Base-by-base conservation (phyloP, 64 coral and sea anemone genomes). In the Montipora foliosa region DNA sequence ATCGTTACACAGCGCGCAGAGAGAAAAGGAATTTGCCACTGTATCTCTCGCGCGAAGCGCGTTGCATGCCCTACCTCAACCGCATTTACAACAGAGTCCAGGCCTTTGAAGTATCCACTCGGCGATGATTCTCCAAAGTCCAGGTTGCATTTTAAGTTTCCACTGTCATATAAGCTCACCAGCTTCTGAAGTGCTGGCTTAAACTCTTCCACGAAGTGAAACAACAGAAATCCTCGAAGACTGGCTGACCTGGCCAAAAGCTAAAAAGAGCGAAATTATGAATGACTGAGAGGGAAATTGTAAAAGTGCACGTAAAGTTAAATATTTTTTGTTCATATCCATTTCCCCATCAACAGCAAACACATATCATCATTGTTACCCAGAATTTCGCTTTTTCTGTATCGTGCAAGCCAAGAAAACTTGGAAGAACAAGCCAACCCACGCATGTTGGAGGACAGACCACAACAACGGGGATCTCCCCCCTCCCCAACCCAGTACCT, bases 201-300 rank as follows among this genome's bases (percentile, higher is more conserved):
- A 55, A 81, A 89, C 19, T 92, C 83, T n/a, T 89, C 81, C 20
- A 82, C 5, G 73, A 89, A 95, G 46, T 95, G 94, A 57, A 95
- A 98, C 14, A 98, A 75, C 47, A 95, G 89, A 67, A 98, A 98
- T 76, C 92, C 93, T 64, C 93, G 89, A 2, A 98, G 53, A 55
- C 96, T 98, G 2, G 89, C 96, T 24, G 96, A 98, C 58, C 83
- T 95, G 25, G 89, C 75, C 45, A 98, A 89, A 5, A 98, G 79
- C 93, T 98, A 78, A n/a, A 24, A 13, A 45, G 15, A 52, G 49
- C 3, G 24, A 67, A 53, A 13, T 48, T 4, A 24, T 64, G 6
- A 64, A 76, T 0, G 12, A 9, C 0, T 86, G 14, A 86, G 20
- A 57, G 2, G 11, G 53, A 57, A 57, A 57, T 37, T 37, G 37